Evolutionary conservation across 2,113 vertebrate species (phyloP), one percentile per base, ranked within the genome.

Genomic region (Pitta sordida): DNA sequence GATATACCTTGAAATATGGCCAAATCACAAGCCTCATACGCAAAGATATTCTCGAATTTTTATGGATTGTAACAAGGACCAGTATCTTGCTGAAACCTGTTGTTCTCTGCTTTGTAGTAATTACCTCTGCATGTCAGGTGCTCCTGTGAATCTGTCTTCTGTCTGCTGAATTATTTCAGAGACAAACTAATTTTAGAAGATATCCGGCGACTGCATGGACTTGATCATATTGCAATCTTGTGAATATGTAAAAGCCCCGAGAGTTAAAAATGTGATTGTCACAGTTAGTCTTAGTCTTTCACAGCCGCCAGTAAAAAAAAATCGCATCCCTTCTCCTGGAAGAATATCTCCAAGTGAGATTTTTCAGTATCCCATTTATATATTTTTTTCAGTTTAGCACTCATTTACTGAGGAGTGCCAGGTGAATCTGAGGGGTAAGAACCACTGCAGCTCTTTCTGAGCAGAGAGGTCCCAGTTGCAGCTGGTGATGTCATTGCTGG

Each of bases 161-260:
- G 21, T 73, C 93, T 75, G 59, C 73, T 67, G 88, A 83, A 60
- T 84, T 94, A 88, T 82, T 94, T 94, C 41, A 56, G 83, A 95
- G 88, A 69, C 95, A 90, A 93, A 95, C 81, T 92, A 82, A 94
- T 93, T 95, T 94, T 94, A 92, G 83, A 83, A 7, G 60, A 65
- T 92, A 92, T 92, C 81, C 49, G 2, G 93, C 63, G 79, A 93
- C 85, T 51, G 88, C 71, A 27, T 53, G 78, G 81, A 79, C 78
- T n/a, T 83, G 91, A 86, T 96, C 90, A 37, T 74, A 30, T 86
- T 95, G 92, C 79, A 81, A 88, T 81, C 88, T 86, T 69, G 86
- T 68, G 91, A 93, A 90, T 94, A 91, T 71, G 76, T 74, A 81
- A 96, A 91, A 92, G 86, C 86, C 70, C 51, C 5, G 81, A 78